A percentile compares a stretch with the other conserved stretches of the same genome.
phyloP scores from a whole-genome alignment of 1,140 invertebrate genomes.

The Drosophila fuyamai region DNA sequence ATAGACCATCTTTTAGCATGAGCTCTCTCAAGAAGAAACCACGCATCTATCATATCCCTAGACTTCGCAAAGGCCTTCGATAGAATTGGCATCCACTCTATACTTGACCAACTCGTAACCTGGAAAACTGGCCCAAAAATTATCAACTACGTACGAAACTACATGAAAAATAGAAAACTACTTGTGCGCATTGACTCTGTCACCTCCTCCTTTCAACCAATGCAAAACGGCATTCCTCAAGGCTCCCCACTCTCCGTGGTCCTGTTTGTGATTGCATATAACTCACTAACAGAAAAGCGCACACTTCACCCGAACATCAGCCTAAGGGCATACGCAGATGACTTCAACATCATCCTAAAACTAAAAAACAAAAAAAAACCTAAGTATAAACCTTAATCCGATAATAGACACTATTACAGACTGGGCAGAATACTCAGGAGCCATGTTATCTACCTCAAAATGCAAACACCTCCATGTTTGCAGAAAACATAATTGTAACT shows the following conservation, averaged over 20 bases:
- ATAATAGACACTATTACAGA: neutral
- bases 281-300: neutral
- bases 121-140: slow-evolving; percentile 1
- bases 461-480: neutral
- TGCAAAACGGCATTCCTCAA: too few relatives aligned
- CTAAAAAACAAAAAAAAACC: neutral
- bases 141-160: neutral
- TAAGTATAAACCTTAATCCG: neutral
- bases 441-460: neutral
- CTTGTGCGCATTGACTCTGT: too few relatives aligned
- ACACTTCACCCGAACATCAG: neutral
- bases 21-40: slow-evolving; percentile 13
- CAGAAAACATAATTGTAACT: neutral
- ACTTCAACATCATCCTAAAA: neutral
- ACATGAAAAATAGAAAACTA: neutral
- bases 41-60: too few relatives aligned
- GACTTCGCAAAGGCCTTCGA: too few relatives aligned
- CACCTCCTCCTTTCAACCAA: too few relatives aligned
- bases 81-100: neutral
- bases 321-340: neutral
- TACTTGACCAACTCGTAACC: neutral
- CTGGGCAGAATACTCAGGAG: neutral
- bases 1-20: slow-evolving; percentile 5
- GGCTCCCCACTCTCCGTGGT: too few relatives aligned
- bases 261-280: neutral